A percentile compares a stretch with the other conserved stretches of the same genome.
Evolutionary conservation across 92 coral and sea anemone species (phyloP).

Genomic region (Epizoanthus fatuus): DNA sequence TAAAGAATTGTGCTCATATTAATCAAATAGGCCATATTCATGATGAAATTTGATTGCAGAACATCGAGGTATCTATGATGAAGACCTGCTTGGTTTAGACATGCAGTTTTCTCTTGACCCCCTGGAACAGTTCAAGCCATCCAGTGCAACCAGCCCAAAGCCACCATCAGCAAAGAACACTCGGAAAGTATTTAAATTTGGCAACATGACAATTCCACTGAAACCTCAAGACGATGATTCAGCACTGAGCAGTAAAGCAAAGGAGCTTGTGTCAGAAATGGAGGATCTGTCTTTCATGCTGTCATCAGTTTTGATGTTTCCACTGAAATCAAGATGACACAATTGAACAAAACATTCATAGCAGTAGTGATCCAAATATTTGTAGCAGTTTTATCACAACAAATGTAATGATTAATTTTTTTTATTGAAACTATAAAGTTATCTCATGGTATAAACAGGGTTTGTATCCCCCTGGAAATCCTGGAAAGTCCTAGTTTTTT

Average conservation of each 20-base stretch:
- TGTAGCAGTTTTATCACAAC: too few species aligned
- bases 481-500: too few species aligned
- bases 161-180: constrained; percentile 22
- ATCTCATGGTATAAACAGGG: too few species aligned
- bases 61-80: constrained; percentile 76
- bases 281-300: constrained; percentile 95
- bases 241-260: constrained; percentile 79
- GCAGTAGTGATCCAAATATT: too few species aligned
- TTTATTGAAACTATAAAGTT: too few species aligned
- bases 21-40: not conserved
- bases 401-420: too few species aligned
- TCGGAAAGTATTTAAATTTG: constrained; percentile 85
- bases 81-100: constrained; percentile 84
- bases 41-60: constrained; percentile 52
- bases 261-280: constrained; percentile 71
- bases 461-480: too few species aligned
- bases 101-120: constrained; percentile 72
- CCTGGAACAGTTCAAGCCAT: constrained; percentile 22
- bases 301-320: constrained; percentile 96
- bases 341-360: not conserved
- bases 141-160: constrained; percentile 40
- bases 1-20: too few species aligned
- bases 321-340: constrained; percentile 75
- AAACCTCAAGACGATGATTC: constrained; percentile 51
- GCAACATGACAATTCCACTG: constrained; percentile 83